Evolutionary conservation across 2,888 invertebrate genomes (phyloP).

Genomic region (Steromphala cineraria): DNA sequence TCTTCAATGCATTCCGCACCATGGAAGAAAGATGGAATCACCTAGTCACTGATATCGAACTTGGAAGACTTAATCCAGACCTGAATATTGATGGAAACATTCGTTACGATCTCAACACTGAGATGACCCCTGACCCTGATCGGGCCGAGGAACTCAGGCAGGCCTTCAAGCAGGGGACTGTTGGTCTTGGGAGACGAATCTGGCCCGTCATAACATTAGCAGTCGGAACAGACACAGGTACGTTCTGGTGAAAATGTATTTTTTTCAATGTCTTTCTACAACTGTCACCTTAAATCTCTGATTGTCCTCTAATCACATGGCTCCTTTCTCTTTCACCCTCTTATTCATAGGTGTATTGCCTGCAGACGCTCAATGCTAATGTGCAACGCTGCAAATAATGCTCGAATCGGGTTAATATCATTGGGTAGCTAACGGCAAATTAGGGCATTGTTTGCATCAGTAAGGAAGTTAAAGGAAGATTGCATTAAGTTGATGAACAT

Average conservation of each 20-base stretch:
- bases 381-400: too few relatives aligned
- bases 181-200: slow-evolving; percentile 61
- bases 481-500: too few relatives aligned
- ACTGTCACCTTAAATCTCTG: too few relatives aligned
- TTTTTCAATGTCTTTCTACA: too few relatives aligned
- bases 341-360: too few relatives aligned
- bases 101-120: slow-evolving; percentile 53
- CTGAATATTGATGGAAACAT: slow-evolving; percentile 57
- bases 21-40: slow-evolving; percentile 58
- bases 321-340: too few relatives aligned
- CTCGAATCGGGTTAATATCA: too few relatives aligned
- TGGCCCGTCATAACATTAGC: slow-evolving; percentile 67
- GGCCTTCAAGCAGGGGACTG: slow-evolving; percentile 57
- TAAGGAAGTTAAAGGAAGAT: too few relatives aligned
- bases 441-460: too few relatives aligned
- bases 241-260: slow-evolving; percentile 42
- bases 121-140: slow-evolving; percentile 59
- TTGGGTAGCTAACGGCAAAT: too few relatives aligned
- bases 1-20: slow-evolving; percentile 64
- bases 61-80: slow-evolving; percentile 55
- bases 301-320: too few relatives aligned
- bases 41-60: slow-evolving; percentile 65
- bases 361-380: too few relatives aligned
- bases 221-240: slow-evolving; percentile 65
- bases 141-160: slow-evolving; percentile 64